phyloP scores from a whole-genome alignment of 2,888 invertebrate species.

The Diadromus collaris region DNA sequence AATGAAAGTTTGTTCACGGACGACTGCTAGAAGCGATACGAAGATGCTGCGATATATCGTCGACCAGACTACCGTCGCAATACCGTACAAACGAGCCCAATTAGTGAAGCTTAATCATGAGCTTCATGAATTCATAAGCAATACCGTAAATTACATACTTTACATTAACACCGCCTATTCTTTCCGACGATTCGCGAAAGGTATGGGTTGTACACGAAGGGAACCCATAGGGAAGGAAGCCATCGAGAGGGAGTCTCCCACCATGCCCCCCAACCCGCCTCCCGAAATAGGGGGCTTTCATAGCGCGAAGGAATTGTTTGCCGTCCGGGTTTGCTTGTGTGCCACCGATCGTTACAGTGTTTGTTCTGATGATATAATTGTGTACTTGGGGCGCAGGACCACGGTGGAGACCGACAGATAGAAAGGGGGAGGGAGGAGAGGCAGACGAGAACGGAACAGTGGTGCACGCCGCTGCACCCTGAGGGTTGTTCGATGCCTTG shows the following conservation, averaged over 20 bases:
- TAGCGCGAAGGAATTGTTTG: conserved; percentile 64
- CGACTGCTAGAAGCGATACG: conserved; percentile 18
- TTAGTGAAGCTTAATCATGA: conserved; percentile 5
- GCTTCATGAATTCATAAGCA: conserved; percentile 4
- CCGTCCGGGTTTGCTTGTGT: conserved; percentile 66
- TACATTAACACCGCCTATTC: no score
- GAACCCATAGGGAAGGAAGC: no score
- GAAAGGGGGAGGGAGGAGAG: conserved; percentile 10
- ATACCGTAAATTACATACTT: neutral
- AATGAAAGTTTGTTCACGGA: conserved; percentile 57
- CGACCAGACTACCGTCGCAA: neutral
- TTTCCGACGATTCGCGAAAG: no score
- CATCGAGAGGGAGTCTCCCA: conserved; percentile 46
- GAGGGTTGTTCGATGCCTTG: conserved; percentile 26
- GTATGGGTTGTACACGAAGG: no score
- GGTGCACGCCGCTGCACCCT: neutral
- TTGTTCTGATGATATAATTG: conserved; percentile 72
- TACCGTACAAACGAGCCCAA: conserved; percentile 18
- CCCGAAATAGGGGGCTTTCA: conserved; percentile 53
- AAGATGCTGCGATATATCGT: conserved; percentile 25
- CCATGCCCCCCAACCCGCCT: conserved; percentile 28
- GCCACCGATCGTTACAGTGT: conserved; percentile 70
- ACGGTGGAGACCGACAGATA: conserved; percentile 8
- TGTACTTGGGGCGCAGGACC: conserved; percentile 63
- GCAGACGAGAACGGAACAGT: neutral